Base-by-base conservation (phyloP, 1,140 invertebrate species). In the Drosophila orena region DNA sequence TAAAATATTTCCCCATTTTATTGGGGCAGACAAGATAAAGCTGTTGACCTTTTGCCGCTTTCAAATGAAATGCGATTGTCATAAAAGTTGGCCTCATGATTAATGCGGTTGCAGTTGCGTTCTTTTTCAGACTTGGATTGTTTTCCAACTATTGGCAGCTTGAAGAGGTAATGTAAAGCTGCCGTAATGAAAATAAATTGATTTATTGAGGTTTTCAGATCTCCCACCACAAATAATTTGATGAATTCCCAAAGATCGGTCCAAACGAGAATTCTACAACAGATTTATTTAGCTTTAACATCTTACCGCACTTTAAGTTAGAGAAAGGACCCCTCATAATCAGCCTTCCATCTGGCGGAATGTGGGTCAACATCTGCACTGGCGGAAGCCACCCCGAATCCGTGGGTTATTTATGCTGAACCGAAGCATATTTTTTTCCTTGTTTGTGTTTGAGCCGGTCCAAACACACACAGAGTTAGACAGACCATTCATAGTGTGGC, bases 381-480 rank as follows among this genome's bases (percentile, higher is more conserved):
- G 47, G 6, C 27, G n/a, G 30, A 76, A 47, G 37, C 52, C 44
- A 64, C 69, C 71, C 70, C 58, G 11, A 62, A 60, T 40, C 24
- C 37, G 38, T 50, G 55, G 76, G 49, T 56, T 78, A 73, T 78
- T 78, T 73, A 83, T 81, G 53, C 38, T 47, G 57, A 59, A 56
- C 46, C 55, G 47, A 77, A 83, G 74, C 42, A 61, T 79, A 79
- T 83, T 78, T 83, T 79, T 79, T 79, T 79, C 54, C 60, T 79
- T 83, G 68, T 68, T 70, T 70, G 68, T 34, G 53, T 70, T 70
- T 24, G 46, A 38, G n/a, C 60, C 20, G 22, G 27, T 34, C 53
- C 35, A 17, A 53, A 66, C 49, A 75, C 72, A 38, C 37, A 38
- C 14, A 14, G 11, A 38, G 14, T 24, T 24, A 24, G 10, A 12